These are phyloP conservation scores for Drosophila miranda DNA, from an alignment of 1,140 invertebrate species.

Conservation along the genomic window DNA sequence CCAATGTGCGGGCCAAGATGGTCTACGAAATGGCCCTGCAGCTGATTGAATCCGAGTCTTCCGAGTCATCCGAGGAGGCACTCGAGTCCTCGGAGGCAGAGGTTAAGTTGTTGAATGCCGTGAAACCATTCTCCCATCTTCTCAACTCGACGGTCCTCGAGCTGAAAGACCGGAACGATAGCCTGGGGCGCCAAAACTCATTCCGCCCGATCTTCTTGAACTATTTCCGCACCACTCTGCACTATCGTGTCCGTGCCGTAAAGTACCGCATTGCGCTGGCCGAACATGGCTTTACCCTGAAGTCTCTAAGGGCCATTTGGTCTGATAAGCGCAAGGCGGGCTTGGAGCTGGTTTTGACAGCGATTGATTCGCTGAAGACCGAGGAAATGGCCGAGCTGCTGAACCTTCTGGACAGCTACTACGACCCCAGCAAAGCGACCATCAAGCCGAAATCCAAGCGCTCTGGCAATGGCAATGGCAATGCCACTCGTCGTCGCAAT, in stretches of 20 bases:
- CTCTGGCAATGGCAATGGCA: slow-evolving; percentile 30
- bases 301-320: no score
- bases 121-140: slow-evolving; percentile 85
- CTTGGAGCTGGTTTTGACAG: slow-evolving; percentile 58
- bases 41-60: slow-evolving; percentile 51
- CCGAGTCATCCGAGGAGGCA: no score
- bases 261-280: no score
- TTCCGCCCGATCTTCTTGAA: no score
- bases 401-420: slow-evolving; percentile 88
- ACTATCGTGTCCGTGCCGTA: no score
- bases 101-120: slow-evolving; percentile 84
- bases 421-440: slow-evolving; percentile 86
- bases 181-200: no score
- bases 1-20: slow-evolving; percentile 78
- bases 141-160: slow-evolving; percentile 86
- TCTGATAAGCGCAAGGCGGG: no score
- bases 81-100: slow-evolving; percentile 46
- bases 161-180: no score
- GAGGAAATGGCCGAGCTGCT: slow-evolving; percentile 87
- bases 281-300: no score
- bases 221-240: no score
- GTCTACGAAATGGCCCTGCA: slow-evolving; percentile 71
- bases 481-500: slow-evolving; percentile 63
- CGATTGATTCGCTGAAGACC: slow-evolving; percentile 82
- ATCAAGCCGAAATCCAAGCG: slow-evolving; percentile 81